Conservation (phyloP, 2,113 vertebrate species). For the Eulemur macaco region DNA sequence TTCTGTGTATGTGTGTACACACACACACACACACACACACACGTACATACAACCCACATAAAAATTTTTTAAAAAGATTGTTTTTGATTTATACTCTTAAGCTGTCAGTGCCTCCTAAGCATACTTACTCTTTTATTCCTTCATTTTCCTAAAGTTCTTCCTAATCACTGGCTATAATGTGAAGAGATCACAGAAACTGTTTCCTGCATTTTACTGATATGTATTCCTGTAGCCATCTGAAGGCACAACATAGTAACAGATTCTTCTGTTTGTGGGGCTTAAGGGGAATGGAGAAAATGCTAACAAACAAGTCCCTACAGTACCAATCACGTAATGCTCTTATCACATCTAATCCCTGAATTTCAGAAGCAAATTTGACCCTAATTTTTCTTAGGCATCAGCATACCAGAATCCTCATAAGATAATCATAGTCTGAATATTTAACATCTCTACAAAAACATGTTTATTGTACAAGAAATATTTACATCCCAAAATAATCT, state of each 20-base stretch:
- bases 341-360: not conserved
- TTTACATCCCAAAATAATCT: not conserved
- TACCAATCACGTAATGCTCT: not conserved
- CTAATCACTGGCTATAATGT: not conserved
- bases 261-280: not conserved
- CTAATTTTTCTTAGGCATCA: not conserved
- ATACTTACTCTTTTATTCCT: not conserved
- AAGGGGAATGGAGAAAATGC: not conserved
- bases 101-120: not conserved
- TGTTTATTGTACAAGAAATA: not conserved
- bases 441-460: not conserved
- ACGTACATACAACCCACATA: not conserved
- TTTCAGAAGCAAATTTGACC: conserved; percentile 10
- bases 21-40: not conserved
- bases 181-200: not conserved
- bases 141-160: not conserved
- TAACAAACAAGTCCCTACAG: not conserved
- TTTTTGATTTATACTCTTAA: not conserved
- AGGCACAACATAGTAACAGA: not conserved
- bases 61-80: not conserved
- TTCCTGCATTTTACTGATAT: not conserved
- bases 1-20: not conserved
- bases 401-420: not conserved
- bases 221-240: not conserved
- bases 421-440: not conserved